Evolutionary conservation across 2,113 vertebrate species (phyloP), one percentile per base, ranked within the genome.

Genomic region (Nothoprocta pentlandii): DNA sequence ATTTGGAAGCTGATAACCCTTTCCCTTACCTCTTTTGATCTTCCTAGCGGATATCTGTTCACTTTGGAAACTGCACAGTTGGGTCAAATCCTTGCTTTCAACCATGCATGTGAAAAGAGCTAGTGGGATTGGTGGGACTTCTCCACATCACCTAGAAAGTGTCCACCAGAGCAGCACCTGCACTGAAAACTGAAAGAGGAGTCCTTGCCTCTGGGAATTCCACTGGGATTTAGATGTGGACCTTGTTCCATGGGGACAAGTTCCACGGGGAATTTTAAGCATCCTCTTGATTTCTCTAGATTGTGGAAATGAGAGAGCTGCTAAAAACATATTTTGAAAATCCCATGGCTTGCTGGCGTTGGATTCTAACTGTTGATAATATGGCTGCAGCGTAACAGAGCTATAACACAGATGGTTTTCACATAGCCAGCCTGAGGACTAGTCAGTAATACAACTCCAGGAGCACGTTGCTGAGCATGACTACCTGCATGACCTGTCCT

Each of bases 301-400:
- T 67, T 84, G 80, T 26, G 46, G 64, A 59, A 77, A 62, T 28
- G 39, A 39, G 44, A 58, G 22, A 51, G 19, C 16, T 46, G 34
- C 56, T 70, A 61, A 51, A 28, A 75, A 47, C 68, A 56, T 34
- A 49, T 42, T 82, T 68, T 32, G 10, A 26, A 39, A 22, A 28
- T 59, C 2, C 36, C 3, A 46, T 3, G 28, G 39, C 34, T 26
- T 0, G 0, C 32, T 56, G 36, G 28, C 25, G 17, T 5, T 69
- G 71, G 39, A 39, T 46, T 77, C 66, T 80, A 42, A 26, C 9
- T 58, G 85, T 4, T 76, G 16, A 12, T 12, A 21, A n/a, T 10
- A 42, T 0, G 16, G 58, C 36, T 77, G 83, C 14, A 10, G 28
- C 22, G 39, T 19, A 28, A 66, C 1, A 0, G 0, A 51, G 46